These are phyloP conservation scores for Caenorhabditis panamensis DNA, from an alignment of 2,888 invertebrate species.

Conservation along the genomic window DNA sequence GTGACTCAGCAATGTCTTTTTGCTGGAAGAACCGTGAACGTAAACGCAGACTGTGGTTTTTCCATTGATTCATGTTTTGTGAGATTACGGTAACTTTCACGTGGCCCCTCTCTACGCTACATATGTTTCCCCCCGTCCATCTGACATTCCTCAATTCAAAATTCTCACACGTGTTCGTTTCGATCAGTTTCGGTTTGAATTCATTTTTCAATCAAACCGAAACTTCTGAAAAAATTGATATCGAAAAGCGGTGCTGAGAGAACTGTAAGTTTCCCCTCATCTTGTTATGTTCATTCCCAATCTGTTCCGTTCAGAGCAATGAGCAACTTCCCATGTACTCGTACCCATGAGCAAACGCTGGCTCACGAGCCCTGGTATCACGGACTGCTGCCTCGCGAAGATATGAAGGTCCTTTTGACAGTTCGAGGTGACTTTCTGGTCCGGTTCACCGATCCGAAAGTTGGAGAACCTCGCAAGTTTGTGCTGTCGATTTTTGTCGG, in stretches of 20 bases:
- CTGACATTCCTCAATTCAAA: too few species aligned
- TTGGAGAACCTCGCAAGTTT: slow-evolving; percentile 62
- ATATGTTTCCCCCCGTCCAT: too few species aligned
- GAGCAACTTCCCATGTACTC: neutral
- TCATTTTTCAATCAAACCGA: slow-evolving; percentile 3
- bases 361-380: slow-evolving; percentile 67
- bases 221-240: slow-evolving; percentile 6
- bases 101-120: too few species aligned
- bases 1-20: neutral
- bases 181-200: too few species aligned
- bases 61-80: too few species aligned
- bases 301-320: slow-evolving; percentile 14
- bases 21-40: neutral
- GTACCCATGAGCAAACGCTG: slow-evolving; percentile 8
- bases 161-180: too few species aligned
- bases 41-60: too few species aligned
- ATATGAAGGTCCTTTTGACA: slow-evolving; percentile 67
- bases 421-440: slow-evolving; percentile 71
- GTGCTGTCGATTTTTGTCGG: slow-evolving; percentile 63
- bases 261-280: too few species aligned
- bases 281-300: too few species aligned
- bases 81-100: too few species aligned
- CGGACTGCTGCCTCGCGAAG: slow-evolving; percentile 73
- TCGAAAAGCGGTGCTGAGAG: neutral
- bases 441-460: slow-evolving; percentile 67